Evolutionary conservation across 2,113 vertebrate genomes (phyloP), one percentile per base, ranked within the genome.

Genomic region (Dromiciops gliroides): DNA sequence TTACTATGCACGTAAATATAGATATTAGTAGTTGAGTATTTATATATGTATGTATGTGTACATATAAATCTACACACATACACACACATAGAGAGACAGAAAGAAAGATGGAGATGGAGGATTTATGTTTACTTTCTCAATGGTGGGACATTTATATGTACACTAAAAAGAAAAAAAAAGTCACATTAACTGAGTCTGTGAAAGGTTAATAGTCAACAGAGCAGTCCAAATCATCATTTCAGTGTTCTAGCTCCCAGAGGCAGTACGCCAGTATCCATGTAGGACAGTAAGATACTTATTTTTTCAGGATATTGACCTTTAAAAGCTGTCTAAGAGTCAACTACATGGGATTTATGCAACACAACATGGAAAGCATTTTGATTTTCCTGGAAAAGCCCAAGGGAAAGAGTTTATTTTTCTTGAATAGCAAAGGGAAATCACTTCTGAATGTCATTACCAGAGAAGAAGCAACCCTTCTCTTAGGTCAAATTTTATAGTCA

Each of bases 401-500:
- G 47, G 88, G 48, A 95, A 92, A 6, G 25, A 51, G 89, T 92
- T 93, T 6, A 90, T 95, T 48, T 48, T 53, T 90, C 48, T 92
- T 93, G 25, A 90, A 90, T 31, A 95, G 75, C 37, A 53, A 50
- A 51, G 31, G 31, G 37, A 91, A 97, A 52, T 50, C 51, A 48
- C 3, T 93, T 90, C 28, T 83, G 19, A 91, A 14, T 90, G 1
- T 90, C 96, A 89, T 90, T 95, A 19, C 90, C 91, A 47, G 44
- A 90, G 90, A 94, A 92, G 48, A 94, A 67, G 0, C 16, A 93
- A 47, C 91, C 19, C 12, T 90, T 96, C 94, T 3, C 51, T 4
- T 50, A 90, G 92, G 92, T 96, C 67, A 96, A 93, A 90, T 95
- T 94, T 94, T 94, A 95, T n/a, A n/a, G 10, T 94, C 89, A 93